Conservation (phyloP, 2,797 vertebrate genomes). For the Falco naumanni region DNA sequence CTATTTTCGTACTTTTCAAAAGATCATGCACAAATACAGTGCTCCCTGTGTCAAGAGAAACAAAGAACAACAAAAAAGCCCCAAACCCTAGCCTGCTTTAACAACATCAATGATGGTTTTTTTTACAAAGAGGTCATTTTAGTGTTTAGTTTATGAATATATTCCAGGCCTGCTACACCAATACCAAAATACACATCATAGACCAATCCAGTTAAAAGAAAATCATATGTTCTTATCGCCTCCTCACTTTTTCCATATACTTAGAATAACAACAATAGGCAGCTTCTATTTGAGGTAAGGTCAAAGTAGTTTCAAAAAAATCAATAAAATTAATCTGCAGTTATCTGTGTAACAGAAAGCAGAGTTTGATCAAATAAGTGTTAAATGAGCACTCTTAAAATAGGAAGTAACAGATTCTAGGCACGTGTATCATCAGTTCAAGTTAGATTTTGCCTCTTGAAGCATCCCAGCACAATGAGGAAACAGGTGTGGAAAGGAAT, state of each 20-base stretch:
- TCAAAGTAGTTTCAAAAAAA: background rate
- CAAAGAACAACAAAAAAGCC: background rate
- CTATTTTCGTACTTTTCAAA: background rate
- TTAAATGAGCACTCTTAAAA: background rate
- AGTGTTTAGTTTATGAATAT: background rate
- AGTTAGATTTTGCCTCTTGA: background rate
- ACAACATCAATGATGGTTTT: background rate
- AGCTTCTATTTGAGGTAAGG: background rate
- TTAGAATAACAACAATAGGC: background rate
- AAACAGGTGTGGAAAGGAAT: background rate
- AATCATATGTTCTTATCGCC: rapidly evolving
- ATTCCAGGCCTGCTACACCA: background rate
- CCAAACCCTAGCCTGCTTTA: background rate
- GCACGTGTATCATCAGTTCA: background rate
- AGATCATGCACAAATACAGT: background rate
- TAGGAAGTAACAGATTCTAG: background rate
- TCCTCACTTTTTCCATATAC: background rate
- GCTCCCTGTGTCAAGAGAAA: background rate
- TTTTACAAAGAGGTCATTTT: background rate
- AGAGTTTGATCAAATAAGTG: background rate
- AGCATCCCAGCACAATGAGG: background rate
- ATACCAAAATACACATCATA: background rate
- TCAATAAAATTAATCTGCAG: background rate
- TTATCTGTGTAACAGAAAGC: background rate
- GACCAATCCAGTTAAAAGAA: background rate